Percentiles rank a stretch among this genome's conserved stretches.
phyloP scores from a whole-genome alignment of 2,888 invertebrate genomes.

The Bursaphelenchus okinawaensis region DNA sequence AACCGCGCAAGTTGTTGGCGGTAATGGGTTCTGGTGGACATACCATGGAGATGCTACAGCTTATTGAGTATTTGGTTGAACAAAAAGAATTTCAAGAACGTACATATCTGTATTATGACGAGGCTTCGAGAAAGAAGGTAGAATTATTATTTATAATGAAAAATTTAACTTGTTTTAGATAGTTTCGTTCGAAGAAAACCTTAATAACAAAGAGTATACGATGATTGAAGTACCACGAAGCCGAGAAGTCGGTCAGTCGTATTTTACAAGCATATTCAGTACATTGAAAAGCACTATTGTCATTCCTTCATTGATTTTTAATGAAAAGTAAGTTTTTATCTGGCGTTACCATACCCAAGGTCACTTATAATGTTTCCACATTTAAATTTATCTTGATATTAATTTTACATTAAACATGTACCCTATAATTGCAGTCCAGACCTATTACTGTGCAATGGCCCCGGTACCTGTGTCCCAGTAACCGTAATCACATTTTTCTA shows the following conservation, averaged over 20 bases:
- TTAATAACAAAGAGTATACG: constrained; percentile 11
- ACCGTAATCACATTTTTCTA: constrained; percentile 74
- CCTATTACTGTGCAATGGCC: constrained; percentile 82
- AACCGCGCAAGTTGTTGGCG: constrained; percentile 3
- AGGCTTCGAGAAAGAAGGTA: constrained; percentile 47
- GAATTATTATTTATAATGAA: constrained; percentile 1
- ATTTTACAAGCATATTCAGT: constrained; percentile 72
- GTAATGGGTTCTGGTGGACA: constrained; percentile 63
- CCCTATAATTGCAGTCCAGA: constrained; percentile 68
- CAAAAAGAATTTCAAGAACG: constrained; percentile 22
- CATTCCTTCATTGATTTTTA: constrained; percentile 73
- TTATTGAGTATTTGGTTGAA: constrained; percentile 62
- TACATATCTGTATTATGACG: constrained; percentile 58
- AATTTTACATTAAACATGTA: no score
- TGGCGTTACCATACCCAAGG: no score
- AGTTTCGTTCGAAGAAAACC: constrained; percentile 22
- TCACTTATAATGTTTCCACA: no score
- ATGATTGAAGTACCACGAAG: constrained; percentile 69
- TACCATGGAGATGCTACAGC: constrained; percentile 82
- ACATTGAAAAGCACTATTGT: constrained; percentile 71
- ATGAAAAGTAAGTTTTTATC: constrained; percentile 93
- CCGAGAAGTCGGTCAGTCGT: constrained; percentile 80
- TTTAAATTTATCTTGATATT: no score
- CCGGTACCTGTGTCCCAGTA: constrained; percentile 89
- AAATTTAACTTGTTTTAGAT: constrained; percentile 25